Evolutionary conservation across 1,140 invertebrate genomes (phyloP).

Genomic region (Drosophila aff.): DNA sequence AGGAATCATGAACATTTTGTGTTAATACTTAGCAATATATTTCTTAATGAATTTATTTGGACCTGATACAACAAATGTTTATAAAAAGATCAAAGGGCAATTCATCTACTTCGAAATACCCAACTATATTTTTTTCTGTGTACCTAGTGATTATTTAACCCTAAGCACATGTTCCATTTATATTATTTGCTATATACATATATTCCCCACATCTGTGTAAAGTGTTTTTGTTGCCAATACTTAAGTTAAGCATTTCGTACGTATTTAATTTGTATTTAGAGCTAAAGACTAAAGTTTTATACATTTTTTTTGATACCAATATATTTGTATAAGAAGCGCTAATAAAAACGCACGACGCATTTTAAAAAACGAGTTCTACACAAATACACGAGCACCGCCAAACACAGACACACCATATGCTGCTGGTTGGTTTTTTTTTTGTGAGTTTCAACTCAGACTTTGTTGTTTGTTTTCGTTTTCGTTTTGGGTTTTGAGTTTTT

Average conservation of each 20-base stretch:
- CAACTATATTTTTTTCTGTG: constrained; percentile 5
- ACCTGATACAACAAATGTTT: not conserved
- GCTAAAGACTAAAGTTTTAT: constrained; percentile 47
- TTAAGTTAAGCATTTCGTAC: constrained; percentile 45
- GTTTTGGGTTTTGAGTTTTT: constrained; percentile 5
- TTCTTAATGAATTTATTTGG: not conserved
- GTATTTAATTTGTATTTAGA: constrained; percentile 55
- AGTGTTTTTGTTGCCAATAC: constrained; percentile 25
- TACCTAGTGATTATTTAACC: constrained; percentile 20
- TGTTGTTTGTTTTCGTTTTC: constrained; percentile 21
- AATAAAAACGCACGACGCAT: constrained; percentile 75
- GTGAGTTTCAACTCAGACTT: constrained; percentile 5
- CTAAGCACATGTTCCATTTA: constrained; percentile 50
- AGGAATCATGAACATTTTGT: not conserved
- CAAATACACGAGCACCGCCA: constrained; percentile 16
- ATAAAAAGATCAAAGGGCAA: not conserved
- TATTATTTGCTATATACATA: constrained; percentile 19
- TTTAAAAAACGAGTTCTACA: constrained; percentile 70
- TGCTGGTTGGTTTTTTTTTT: constrained; percentile 2
- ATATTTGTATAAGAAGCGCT: constrained; percentile 42
- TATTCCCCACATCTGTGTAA: constrained; percentile 6
- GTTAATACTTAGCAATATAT: not conserved
- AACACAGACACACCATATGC: constrained; percentile 14
- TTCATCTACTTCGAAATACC: not conserved
- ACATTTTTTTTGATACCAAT: constrained; percentile 13